Evolutionary conservation across 2,113 vertebrate genomes (phyloP), one percentile per base, ranked within the genome.

Genomic region (Pterocles gutturalis): DNA sequence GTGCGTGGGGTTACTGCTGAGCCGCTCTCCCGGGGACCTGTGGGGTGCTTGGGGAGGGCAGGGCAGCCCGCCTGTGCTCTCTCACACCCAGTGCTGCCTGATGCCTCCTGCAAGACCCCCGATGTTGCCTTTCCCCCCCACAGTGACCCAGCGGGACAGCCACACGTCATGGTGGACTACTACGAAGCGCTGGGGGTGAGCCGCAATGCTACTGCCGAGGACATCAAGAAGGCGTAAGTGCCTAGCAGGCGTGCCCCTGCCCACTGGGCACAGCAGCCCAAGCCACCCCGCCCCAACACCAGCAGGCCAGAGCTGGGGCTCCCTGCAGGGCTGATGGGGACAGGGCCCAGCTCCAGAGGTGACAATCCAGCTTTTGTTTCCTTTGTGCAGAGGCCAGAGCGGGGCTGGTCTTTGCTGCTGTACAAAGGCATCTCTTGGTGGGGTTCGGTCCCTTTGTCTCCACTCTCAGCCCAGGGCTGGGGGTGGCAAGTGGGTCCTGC

Each of bases 201-300:
- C 96, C 98, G 95, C 91, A 98, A 96, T 17, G 98, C 99, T 92
- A 97, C 98, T 5, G 98, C 98, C 21, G 99, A 99, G 4, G 99
- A 99, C 92, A 99, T 99, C 88, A 99, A 99, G 97, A 99, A 99
- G 95, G 99, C 99, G 99, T 99, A 98, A 99, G 98, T 99, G 89
- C 4, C 2, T 31, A 73, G 20, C 25, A n/a, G 81, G 5, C 2
- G 0, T 64, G 41, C 11, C 66, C 64, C 25, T 41, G 55, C 29
- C 46, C 7, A 1, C 11, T 0, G 6, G 72, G 17, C n/a, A 69
- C 26, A 71, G 53, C 29, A 14, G 49, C 49, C 49, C 49, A 51
- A 26, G 49, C 24, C 49, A 51, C 13, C 10, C 17, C 16, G 16
- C 43, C 8, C 41, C 4, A 31, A 10, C 5, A 3, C 36, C 65